phyloP scores from a whole-genome alignment of 2,888 invertebrate species.

The Polylopha cassiicola region DNA sequence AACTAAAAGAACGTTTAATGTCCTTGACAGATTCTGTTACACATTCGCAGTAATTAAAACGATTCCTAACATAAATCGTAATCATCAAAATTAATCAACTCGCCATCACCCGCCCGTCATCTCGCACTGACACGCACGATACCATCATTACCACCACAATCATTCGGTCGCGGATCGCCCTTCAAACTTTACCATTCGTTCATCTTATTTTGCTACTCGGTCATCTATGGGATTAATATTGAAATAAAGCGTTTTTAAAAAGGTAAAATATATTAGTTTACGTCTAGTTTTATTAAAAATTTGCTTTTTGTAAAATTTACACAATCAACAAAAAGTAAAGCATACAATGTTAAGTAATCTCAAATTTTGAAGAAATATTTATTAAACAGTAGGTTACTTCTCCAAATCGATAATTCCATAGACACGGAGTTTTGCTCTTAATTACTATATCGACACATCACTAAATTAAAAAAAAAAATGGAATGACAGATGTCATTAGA shows the following conservation, averaged over 20 bases:
- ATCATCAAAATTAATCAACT: constrained; percentile 31
- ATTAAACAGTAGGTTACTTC: too few relatives aligned
- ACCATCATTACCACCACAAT: constrained; percentile 21
- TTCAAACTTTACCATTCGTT: constrained; percentile 13
- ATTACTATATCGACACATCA: too few relatives aligned
- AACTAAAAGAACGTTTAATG: constrained; percentile 17
- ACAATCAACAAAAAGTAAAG: too few relatives aligned
- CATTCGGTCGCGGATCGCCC: constrained; percentile 20
- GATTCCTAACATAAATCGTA: constrained; percentile 30
- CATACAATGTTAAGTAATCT: too few relatives aligned
- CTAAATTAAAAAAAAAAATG: not conserved
- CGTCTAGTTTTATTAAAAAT: too few relatives aligned
- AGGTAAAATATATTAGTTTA: too few relatives aligned
- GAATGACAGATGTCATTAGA: constrained; percentile 3
- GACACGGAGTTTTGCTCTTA: too few relatives aligned
- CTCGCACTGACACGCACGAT: constrained; percentile 28
- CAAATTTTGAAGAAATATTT: too few relatives aligned
- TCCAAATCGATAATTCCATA: too few relatives aligned
- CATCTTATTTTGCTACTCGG: constrained; percentile 8
- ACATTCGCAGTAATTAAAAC: constrained; percentile 30
- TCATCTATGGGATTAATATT: too few relatives aligned
- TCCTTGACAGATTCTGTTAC: constrained; percentile 25
- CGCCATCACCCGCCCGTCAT: constrained; percentile 45
- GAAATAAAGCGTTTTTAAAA: not conserved
- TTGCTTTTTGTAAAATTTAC: not conserved